These are phyloP conservation scores for Mantis religiosa DNA, from an alignment of 2,888 invertebrate genomes.

Conservation along the genomic window DNA sequence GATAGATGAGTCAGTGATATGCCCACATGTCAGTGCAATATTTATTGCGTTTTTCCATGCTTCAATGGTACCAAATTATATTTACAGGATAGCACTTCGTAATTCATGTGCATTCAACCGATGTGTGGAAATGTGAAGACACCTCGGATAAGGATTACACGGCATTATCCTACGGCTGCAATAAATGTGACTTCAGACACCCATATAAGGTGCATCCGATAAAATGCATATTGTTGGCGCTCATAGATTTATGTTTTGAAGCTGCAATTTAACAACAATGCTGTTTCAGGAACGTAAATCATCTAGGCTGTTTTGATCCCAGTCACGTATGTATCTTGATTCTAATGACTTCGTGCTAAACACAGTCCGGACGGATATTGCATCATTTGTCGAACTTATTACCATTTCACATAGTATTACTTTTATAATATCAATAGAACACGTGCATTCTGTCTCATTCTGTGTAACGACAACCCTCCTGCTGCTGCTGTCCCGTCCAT, in stretches of 20 bases:
- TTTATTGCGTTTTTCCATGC: not conserved
- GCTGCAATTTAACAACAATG: not conserved
- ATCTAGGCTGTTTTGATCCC: not conserved
- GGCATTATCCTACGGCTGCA: not conserved
- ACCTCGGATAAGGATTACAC: not conserved
- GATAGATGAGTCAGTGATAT: not conserved
- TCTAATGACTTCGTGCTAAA: too few relatives aligned
- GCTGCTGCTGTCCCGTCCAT: too few relatives aligned
- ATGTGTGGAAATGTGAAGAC: not conserved
- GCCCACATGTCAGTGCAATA: not conserved
- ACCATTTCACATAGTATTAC: too few relatives aligned
- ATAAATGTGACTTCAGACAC: not conserved
- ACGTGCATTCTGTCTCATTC: too few relatives aligned
- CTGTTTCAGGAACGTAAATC: not conserved
- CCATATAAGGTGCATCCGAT: not conserved
- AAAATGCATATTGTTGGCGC: not conserved
- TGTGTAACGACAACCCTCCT: too few relatives aligned
- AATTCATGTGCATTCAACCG: not conserved
- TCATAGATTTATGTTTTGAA: not conserved
- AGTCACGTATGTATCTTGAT: too few relatives aligned
- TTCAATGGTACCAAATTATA: not conserved
- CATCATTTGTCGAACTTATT: too few relatives aligned
- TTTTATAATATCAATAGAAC: too few relatives aligned
- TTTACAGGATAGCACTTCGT: not conserved
- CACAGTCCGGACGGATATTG: too few relatives aligned